Evolutionary conservation across 2,888 invertebrate species (phyloP).

Genomic region (Cheilosia grossa): DNA sequence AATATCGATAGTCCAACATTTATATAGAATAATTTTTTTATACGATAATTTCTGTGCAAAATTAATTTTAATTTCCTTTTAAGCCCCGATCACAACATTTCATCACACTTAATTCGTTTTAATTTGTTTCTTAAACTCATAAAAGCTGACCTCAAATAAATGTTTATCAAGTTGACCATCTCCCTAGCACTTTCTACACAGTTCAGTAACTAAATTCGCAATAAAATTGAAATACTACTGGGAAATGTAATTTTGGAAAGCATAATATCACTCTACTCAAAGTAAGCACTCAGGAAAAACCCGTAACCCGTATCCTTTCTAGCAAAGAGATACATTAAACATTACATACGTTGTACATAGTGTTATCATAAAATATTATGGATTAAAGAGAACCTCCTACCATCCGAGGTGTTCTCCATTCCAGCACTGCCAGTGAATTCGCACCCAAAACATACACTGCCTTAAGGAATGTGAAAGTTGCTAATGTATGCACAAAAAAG

Average conservation of each 20-base stretch:
- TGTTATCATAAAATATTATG: slow-evolving; percentile 2
- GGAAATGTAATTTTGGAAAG: slow-evolving; percentile 4
- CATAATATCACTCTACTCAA: slow-evolving; percentile 21
- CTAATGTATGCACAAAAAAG: slow-evolving; percentile 5
- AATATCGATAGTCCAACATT: too few species aligned
- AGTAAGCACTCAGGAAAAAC: neutral
- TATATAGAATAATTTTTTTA: too few species aligned
- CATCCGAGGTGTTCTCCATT: slow-evolving; percentile 6
- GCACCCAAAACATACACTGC: neutral
- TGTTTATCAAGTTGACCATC: neutral
- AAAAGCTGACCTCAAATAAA: neutral
- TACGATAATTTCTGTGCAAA: too few species aligned
- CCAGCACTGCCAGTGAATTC: neutral
- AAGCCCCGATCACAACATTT: too few species aligned
- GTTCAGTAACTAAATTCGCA: slow-evolving; percentile 12
- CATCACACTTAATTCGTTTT: too few species aligned
- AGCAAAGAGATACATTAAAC: neutral
- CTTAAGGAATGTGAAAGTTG: slow-evolving; percentile 15
- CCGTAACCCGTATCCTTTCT: neutral
- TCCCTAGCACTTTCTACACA: too few species aligned
- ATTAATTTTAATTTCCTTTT: too few species aligned
- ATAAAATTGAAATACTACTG: slow-evolving; percentile 42
- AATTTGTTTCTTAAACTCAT: too few species aligned
- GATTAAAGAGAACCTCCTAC: neutral
- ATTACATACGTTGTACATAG: neutral